Evolutionary conservation across 2,113 vertebrate genomes (phyloP).

Genomic region (Myodes glareolus): DNA sequence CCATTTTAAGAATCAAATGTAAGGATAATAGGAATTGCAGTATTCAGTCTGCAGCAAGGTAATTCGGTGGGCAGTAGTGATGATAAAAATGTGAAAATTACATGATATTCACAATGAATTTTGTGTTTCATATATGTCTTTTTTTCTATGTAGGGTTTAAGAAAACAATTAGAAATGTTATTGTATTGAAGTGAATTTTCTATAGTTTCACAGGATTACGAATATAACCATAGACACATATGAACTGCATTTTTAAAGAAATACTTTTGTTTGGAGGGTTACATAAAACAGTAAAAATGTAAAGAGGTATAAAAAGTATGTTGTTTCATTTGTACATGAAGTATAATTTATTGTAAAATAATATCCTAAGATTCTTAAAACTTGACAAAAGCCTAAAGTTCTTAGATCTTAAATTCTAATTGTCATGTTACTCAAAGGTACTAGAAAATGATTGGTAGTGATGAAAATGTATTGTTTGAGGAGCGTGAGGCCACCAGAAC

Average conservation of each 20-base stretch:
- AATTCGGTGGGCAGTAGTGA: neutral
- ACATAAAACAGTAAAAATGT: neutral
- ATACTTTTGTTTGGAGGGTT: neutral
- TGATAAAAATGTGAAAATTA: neutral
- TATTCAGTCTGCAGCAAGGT: neutral
- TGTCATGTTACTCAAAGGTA: neutral
- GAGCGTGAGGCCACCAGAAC: neutral
- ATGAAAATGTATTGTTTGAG: neutral
- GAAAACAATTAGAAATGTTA: neutral
- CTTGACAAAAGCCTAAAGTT: neutral
- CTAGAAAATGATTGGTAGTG: neutral
- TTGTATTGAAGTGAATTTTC: constrained; percentile 17
- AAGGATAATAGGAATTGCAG: neutral
- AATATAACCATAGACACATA: neutral
- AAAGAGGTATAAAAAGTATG: neutral
- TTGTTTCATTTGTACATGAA: neutral
- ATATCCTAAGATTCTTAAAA: neutral
- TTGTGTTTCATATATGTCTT: neutral
- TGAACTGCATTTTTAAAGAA: neutral
- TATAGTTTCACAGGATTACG: constrained; percentile 5
- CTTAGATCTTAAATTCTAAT: neutral
- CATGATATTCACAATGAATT: neutral
- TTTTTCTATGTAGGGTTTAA: neutral
- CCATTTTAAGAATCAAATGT: constrained; percentile 55
- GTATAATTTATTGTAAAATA: neutral